Evolutionary conservation across 2,113 vertebrate species (phyloP).

Genomic region (Grus americana): DNA sequence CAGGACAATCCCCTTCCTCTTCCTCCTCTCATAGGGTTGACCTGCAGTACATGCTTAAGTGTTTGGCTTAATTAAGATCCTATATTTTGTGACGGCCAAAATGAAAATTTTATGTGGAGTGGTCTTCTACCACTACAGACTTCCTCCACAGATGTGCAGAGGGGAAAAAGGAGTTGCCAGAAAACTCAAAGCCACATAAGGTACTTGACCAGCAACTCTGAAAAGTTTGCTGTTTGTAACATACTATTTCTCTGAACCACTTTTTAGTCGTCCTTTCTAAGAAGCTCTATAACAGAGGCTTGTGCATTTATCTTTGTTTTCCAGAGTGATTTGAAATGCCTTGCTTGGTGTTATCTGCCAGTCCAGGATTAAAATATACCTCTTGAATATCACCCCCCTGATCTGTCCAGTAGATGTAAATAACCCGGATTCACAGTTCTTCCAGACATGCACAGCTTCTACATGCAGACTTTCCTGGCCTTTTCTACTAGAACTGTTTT

Average conservation of each 20-base stretch:
- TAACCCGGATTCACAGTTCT: background rate
- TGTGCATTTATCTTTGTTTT: background rate
- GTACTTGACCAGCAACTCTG: background rate
- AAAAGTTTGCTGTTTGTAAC: background rate
- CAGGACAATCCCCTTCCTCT: background rate
- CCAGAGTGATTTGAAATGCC: background rate
- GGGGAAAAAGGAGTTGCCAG: background rate
- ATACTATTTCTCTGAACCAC: rapidly evolving
- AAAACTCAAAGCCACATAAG: background rate
- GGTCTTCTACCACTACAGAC: background rate
- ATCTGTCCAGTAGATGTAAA: background rate
- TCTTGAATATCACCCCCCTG: background rate
- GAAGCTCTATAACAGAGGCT: background rate
- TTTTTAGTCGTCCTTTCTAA: background rate
- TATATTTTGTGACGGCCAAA: background rate
- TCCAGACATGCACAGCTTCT: background rate
- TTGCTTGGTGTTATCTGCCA: background rate
- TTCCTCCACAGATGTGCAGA: background rate
- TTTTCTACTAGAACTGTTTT: background rate
- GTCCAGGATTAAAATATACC: background rate
- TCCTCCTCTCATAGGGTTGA: background rate
- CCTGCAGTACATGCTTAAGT: background rate
- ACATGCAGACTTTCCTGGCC: rapidly evolving
- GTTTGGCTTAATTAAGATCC: background rate
- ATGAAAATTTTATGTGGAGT: background rate